phyloP scores from a whole-genome alignment of 2,113 vertebrate species.

The Oncorhynchus clarkii region DNA sequence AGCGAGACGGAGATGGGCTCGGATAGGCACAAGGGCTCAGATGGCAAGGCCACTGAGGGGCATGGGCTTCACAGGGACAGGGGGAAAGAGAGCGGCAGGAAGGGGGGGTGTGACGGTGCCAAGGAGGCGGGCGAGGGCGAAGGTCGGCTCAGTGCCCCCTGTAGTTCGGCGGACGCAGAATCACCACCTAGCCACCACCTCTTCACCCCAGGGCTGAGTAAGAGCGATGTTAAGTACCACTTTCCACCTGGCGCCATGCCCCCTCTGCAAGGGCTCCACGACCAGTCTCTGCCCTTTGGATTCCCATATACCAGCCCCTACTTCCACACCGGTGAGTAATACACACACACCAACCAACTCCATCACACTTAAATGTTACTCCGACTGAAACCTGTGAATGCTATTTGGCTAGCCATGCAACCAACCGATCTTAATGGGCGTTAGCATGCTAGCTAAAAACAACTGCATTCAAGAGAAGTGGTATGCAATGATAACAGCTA shows the following conservation, averaged over 20 bases:
- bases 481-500: too few species aligned
- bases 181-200: slow-evolving; percentile 84
- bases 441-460: too few species aligned
- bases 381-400: too few species aligned
- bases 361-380: too few species aligned
- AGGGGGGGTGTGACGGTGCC: slow-evolving; percentile 62
- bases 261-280: slow-evolving; percentile 81
- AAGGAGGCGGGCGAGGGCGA: slow-evolving; percentile 77
- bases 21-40: slow-evolving; percentile 69
- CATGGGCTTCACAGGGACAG: slow-evolving; percentile 57
- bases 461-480: too few species aligned
- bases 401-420: too few species aligned
- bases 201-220: slow-evolving; percentile 75
- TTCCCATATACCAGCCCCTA: slow-evolving; percentile 90
- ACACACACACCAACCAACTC: background rate
- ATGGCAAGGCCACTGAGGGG: slow-evolving; percentile 61
- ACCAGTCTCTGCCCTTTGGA: slow-evolving; percentile 85
- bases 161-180: slow-evolving; percentile 76
- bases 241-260: slow-evolving; percentile 75
- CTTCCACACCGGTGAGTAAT: slow-evolving; percentile 85
- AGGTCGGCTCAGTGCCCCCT: slow-evolving; percentile 66
- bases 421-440: too few species aligned
- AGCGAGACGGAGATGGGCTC: slow-evolving; percentile 80
- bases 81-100: slow-evolving; percentile 71
- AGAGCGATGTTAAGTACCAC: slow-evolving; percentile 83